phyloP scores from a whole-genome alignment of 2,797 vertebrate genomes.

The Uromys caudimaculatus region DNA sequence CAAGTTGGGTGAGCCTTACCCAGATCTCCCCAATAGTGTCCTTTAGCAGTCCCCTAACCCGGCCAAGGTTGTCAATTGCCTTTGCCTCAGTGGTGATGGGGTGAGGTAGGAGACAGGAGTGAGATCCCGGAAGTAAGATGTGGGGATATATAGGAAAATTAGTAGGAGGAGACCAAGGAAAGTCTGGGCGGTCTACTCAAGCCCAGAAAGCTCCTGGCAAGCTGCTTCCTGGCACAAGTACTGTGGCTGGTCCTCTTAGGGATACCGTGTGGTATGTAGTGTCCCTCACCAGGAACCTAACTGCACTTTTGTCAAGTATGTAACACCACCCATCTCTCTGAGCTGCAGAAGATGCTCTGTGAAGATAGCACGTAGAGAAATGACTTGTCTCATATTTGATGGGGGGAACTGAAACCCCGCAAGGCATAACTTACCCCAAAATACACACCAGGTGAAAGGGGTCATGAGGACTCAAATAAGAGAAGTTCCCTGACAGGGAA shows the following conservation, averaged over 20 bases:
- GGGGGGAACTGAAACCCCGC: slow-evolving; percentile 9
- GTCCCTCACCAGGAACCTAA: not conserved
- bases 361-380: not conserved
- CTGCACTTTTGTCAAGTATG: not conserved
- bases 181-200: not conserved
- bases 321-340: not conserved
- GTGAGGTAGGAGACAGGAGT: not conserved
- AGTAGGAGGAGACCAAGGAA: not conserved
- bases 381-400: slow-evolving; percentile 27
- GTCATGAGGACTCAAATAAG: not conserved
- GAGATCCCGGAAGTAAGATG: not conserved
- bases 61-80: not conserved
- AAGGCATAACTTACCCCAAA: not conserved
- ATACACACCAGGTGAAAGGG: not conserved
- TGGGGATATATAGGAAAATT: slow-evolving; percentile 39
- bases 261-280: not conserved
- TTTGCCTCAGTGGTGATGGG: not conserved
- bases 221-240: not conserved
- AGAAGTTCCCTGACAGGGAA: not conserved
- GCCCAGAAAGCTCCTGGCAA: not conserved
- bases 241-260: not conserved
- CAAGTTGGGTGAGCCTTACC: not conserved
- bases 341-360: not conserved
- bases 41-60: not conserved
- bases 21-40: slow-evolving; percentile 14